Base-by-base conservation (phyloP, 2,797 vertebrate species). In the Acridotheres tristis region DNA sequence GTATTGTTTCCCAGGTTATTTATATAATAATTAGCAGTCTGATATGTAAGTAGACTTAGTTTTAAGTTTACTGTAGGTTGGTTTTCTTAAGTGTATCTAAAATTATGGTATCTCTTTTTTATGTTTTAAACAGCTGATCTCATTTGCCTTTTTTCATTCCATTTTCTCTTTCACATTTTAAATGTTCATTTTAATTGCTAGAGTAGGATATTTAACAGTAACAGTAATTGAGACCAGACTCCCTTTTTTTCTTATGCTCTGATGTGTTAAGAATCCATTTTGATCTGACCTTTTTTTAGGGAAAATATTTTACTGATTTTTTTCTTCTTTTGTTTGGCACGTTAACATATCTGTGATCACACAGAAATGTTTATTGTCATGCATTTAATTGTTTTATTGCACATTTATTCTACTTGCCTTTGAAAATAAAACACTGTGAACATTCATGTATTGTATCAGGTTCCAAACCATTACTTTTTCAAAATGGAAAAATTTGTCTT, bases 401-500 rank as follows among this genome's bases (percentile, higher is more conserved):
- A 53, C 91, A 87, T 96, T 94, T 94, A 90, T 92, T 96, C 77
- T 85, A 54, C 62, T 96, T 92, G 88, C 91, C 92, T 97, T 97
- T 97, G 91, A 74, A 66, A 94, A 94, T 95, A 95, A 94, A 71
- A 93, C 71, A 76, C 69, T 85, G 71, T 89, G 94, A 97, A 94
- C 89, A 69, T 96, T 97, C 95, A 95, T 92, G 80, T 95, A 92
- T 97, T 98, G 97, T 97, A 97, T 96, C 89, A 89, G 95, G 88
- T 97, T 97, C 98, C 97, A 97, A 96, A 97, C 98, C 98, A 96
- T 97, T 98, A 98, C 98, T 98, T 98, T 98, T 97, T 98, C 98
- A 98, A 98, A 99, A 99, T 99, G 98, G 99, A 99, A 99, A 99
- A 98, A 98, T 99, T 98, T 99, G 98, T 99, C 99, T 98, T 98